These are phyloP conservation scores for Heliconius hewitsoni DNA, from an alignment of 1,140 invertebrate species.

Conservation along the genomic window DNA sequence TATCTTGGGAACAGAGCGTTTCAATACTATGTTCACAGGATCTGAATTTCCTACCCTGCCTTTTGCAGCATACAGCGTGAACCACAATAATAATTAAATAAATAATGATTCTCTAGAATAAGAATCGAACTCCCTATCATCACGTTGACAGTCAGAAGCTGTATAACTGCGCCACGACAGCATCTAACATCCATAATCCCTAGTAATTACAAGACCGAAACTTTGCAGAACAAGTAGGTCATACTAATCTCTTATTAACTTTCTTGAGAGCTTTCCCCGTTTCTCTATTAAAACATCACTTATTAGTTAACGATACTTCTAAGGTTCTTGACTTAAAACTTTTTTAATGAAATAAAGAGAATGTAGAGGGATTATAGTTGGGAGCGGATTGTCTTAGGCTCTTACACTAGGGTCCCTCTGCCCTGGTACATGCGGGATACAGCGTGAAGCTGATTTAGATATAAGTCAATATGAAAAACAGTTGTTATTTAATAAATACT, in stretches of 20 bases:
- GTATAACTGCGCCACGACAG: not conserved
- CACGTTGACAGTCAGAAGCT: not conserved
- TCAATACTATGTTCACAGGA: no score
- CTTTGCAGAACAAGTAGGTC: not conserved
- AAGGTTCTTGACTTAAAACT: not conserved
- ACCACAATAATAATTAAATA: no score
- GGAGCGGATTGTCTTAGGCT: no score
- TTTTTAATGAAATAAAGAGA: not conserved
- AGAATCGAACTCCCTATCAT: not conserved
- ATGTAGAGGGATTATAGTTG: not conserved
- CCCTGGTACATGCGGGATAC: no score
- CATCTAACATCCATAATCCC: not conserved
- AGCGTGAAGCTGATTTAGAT: no score
- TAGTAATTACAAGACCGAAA: not conserved
- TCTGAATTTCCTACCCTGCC: no score
- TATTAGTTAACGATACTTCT: not conserved
- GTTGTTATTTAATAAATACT: no score
- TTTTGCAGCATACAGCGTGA: no score
- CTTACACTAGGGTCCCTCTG: no score
- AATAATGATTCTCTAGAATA: no score
- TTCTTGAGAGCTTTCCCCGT: not conserved
- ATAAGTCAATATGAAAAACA: no score
- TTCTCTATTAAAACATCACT: not conserved
- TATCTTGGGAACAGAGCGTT: no score
- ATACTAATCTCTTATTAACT: conserved; percentile 5